phyloP scores from a whole-genome alignment of 2,888 invertebrate genomes.

The Rugalucina vietnamica region DNA sequence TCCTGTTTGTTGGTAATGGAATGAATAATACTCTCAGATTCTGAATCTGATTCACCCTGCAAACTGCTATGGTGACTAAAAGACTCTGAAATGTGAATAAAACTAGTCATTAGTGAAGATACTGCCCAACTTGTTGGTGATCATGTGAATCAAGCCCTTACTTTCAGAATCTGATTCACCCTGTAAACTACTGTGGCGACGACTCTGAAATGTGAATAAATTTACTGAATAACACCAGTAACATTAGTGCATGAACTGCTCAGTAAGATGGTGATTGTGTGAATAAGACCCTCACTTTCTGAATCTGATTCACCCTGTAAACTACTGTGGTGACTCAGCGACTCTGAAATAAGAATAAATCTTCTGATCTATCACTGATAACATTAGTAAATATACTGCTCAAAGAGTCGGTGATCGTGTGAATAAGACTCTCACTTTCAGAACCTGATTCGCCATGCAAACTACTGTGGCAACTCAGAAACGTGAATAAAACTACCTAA shows the following conservation, averaged over 20 bases:
- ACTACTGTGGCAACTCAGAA: slow-evolving; percentile 77
- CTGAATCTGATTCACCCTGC: slow-evolving; percentile 82
- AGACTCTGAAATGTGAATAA: slow-evolving; percentile 80
- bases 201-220: slow-evolving; percentile 81
- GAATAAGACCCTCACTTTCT: slow-evolving; percentile 80
- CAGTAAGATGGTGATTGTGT: slow-evolving; percentile 80
- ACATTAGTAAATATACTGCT: slow-evolving; percentile 88
- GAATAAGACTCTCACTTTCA: slow-evolving; percentile 80
- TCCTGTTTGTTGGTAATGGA: slow-evolving; percentile 81
- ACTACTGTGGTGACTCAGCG: slow-evolving; percentile 78
- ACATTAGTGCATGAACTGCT: slow-evolving; percentile 88
- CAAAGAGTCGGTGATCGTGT: slow-evolving; percentile 80
- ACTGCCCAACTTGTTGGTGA: slow-evolving; percentile 82
- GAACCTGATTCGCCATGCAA: slow-evolving; percentile 83
- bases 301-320: slow-evolving; percentile 83
- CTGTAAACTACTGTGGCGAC: slow-evolving; percentile 80
- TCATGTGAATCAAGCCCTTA: slow-evolving; percentile 79
- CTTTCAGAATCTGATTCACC: slow-evolving; percentile 83
- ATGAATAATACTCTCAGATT: slow-evolving; percentile 80
- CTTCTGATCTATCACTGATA: too few species aligned
- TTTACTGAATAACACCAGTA: too few species aligned
- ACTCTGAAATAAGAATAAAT: too few species aligned
- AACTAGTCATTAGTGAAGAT: slow-evolving; percentile 90
- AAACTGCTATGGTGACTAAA: slow-evolving; percentile 79
- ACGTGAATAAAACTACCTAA: too few species aligned